Percentiles rank a stretch among this genome's conserved stretches.
These are phyloP conservation scores for Aradophagus sp. DNA, from an alignment of 1,140 invertebrate species.

Conservation along the genomic window DNA sequence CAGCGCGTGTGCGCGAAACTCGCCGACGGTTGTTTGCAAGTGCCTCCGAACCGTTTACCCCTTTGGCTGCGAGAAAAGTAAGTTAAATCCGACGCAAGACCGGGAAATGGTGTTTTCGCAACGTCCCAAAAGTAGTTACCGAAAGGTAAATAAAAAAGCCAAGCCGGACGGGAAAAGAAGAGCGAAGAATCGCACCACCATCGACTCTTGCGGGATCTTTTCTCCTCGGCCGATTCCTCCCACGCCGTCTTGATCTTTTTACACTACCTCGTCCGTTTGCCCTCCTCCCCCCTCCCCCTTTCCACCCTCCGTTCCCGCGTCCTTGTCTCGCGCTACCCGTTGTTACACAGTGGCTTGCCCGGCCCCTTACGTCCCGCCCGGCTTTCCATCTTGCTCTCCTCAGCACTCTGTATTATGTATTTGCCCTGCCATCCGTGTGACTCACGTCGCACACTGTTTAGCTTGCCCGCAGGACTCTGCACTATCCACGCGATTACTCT, in stretches of 20 bases:
- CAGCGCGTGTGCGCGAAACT: slow-evolving; percentile 1
- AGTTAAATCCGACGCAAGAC: slow-evolving; percentile 8
- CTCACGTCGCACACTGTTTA: slow-evolving; percentile 43
- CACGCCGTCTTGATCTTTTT: slow-evolving; percentile 9
- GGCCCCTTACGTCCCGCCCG: slow-evolving; percentile 6
- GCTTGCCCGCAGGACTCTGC: slow-evolving; percentile 49
- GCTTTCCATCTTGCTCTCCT: slow-evolving; percentile 32
- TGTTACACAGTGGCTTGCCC: slow-evolving; percentile 13
- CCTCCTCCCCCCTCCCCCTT: no score
- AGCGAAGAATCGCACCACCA: no score
- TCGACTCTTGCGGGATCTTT: no score
- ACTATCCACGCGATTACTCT: slow-evolving; percentile 53
- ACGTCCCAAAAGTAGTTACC: neutral
- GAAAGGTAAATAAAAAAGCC: no score
- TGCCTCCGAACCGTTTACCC: slow-evolving; percentile 7
- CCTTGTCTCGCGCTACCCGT: no score
- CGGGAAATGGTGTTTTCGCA: no score
- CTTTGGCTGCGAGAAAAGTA: neutral
- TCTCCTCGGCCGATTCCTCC: no score
- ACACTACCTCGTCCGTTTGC: no score
- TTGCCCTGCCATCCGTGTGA: slow-evolving; percentile 43
- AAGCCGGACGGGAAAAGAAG: no score
- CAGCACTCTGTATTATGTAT: slow-evolving; percentile 41
- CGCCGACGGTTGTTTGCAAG: slow-evolving; percentile 7
- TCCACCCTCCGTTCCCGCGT: no score